A percentile compares a stretch with the other conserved stretches of the same genome.
These are phyloP conservation scores for Cromileptes altivelis DNA, from an alignment of 2,113 vertebrate genomes.

Conservation along the genomic window DNA sequence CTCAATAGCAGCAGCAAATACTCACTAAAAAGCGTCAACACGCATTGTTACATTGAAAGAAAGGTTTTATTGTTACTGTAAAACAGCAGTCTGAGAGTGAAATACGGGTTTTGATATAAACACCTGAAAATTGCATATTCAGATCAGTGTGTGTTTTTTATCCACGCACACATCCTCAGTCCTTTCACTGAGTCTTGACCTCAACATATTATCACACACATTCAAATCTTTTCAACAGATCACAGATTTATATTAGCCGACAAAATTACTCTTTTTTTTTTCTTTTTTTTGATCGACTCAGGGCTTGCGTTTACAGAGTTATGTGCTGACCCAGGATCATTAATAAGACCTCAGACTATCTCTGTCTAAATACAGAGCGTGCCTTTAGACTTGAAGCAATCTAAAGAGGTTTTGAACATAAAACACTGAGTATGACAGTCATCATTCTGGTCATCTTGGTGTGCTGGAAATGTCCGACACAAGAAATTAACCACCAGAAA, in stretches of 20 bases:
- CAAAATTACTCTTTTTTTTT: conserved; percentile 41
- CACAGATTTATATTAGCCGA: conserved; percentile 48
- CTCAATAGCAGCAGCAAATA: background rate
- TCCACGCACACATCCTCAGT: conserved; percentile 2
- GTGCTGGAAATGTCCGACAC: background rate
- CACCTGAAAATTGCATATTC: conserved; percentile 75
- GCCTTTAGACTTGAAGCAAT: background rate
- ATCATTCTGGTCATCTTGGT: background rate
- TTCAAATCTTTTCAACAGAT: conserved; percentile 46
- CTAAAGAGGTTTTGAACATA: background rate
- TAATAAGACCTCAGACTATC: conserved; percentile 1
- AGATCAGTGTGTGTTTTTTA: conserved; percentile 45
- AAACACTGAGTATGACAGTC: background rate
- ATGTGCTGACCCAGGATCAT: conserved; percentile 28
- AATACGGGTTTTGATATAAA: conserved; percentile 67
- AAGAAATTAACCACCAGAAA: background rate
- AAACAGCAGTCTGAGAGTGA: conserved; percentile 69
- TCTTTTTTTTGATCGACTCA: background rate
- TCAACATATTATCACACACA: conserved; percentile 42
- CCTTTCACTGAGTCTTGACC: conserved; percentile 8
- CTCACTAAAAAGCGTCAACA: background rate
- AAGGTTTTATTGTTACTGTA: conserved; percentile 79
- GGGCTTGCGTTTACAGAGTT: conserved; percentile 30
- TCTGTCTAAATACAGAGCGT: background rate
- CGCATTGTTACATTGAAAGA: conserved; percentile 45